Base-by-base conservation (phyloP, 2,888 invertebrate species). In the Folsomia candida region DNA sequence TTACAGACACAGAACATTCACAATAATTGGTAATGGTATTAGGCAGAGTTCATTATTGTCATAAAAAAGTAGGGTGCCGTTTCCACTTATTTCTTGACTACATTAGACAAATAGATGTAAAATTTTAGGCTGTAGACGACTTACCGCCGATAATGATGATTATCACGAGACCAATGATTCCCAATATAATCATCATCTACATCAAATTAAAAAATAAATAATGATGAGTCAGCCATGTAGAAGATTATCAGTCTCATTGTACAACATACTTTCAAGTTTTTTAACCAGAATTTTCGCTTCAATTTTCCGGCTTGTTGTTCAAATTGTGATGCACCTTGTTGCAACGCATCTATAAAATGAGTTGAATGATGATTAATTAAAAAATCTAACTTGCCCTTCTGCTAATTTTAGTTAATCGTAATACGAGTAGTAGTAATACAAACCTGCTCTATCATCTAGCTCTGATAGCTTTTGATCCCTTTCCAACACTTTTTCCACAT, bases 251-350 rank as follows among this genome's bases (percentile, higher is more conserved):
- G n/a, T n/a, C n/a, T n/a, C n/a, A n/a, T n/a, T n/a, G n/a, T n/a
- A n/a, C n/a, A 9, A 69, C 76, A 80, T 82, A 89, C 90, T 89
- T 97, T 97, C 82, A 96, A 87, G 85, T 97, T 97, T 85, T 97
- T 94, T 89, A 95, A 90, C 97, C 97, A 97, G 84, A 93, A 96
- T 85, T 97, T 97, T 83, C 94, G 89, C 86, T 97, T 97, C 83
- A 97, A 87, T 86, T 96, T 96, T 81, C 96, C 96, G 72, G 97
- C 96, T 83, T 94, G 94, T 81, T 96, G 95, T 84, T 97, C 97
- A 83, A 97, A 97, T 82, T 97, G 94, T 82, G 96, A 95, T 66
- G 95, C 95, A 57, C 94, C 94, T 83, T 94, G 91, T 82, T 95
- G 94, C 70, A 95, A 85, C 72, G 94, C 96, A 87, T 97, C 97